These are phyloP conservation scores for Drosophila takahashii DNA, from an alignment of 1,140 invertebrate species.

Conservation along the genomic window DNA sequence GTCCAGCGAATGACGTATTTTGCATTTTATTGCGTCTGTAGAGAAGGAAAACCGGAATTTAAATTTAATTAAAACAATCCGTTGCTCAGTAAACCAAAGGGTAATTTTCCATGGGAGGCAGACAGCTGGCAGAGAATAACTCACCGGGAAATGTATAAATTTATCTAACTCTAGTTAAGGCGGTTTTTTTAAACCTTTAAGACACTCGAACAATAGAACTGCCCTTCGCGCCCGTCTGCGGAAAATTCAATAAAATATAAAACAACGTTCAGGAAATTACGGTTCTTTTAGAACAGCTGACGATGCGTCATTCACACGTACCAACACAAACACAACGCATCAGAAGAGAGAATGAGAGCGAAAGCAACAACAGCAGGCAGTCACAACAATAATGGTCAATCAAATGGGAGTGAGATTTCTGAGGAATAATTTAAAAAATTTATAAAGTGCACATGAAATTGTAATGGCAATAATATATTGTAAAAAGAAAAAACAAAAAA, in stretches of 20 bases:
- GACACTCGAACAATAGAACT: slow-evolving; percentile 4
- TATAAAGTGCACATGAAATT: neutral
- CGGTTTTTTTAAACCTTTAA: slow-evolving; percentile 3
- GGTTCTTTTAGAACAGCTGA: slow-evolving; percentile 68
- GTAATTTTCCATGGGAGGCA: slow-evolving; percentile 3
- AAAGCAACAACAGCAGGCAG: slow-evolving; percentile 24
- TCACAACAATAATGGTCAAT: slow-evolving; percentile 29
- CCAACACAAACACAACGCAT: slow-evolving; percentile 28
- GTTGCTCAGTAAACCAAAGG: neutral
- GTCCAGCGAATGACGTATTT: slow-evolving; percentile 46
- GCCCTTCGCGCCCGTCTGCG: slow-evolving; percentile 23
- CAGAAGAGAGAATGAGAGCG: slow-evolving; percentile 40
- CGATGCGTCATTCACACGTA: slow-evolving; percentile 74
- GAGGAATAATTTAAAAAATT: neutral
- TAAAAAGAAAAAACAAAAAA: too few species aligned
- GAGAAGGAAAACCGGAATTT: neutral
- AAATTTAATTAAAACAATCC: slow-evolving; percentile 28
- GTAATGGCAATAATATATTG: too few species aligned
- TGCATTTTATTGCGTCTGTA: slow-evolving; percentile 4
- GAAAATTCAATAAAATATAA: slow-evolving; percentile 81
- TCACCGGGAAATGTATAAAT: slow-evolving; percentile 9
- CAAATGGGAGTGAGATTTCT: slow-evolving; percentile 1
- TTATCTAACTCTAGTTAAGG: neutral
- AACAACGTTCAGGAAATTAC: slow-evolving; percentile 72
- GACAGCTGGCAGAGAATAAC: slow-evolving; percentile 20